Percentiles rank a stretch among this genome's conserved stretches.
Conservation (phyloP, 1,140 invertebrate genomes). For the Acarapis woodi region DNA sequence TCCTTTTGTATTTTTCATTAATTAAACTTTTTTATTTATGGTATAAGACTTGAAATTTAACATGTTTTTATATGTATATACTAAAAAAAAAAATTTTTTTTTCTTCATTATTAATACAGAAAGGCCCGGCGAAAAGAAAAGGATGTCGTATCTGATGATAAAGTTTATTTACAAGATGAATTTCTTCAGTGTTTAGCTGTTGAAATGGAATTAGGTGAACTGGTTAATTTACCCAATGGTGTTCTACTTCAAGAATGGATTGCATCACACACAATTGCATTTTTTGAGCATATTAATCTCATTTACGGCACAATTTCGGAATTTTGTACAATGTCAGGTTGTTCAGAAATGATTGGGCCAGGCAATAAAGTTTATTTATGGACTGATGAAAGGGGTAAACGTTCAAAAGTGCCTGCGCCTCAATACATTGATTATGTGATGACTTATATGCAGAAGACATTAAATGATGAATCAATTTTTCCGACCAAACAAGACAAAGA, state of each 20-base stretch:
- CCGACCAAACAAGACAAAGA: conserved; percentile 92
- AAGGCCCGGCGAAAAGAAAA: conserved; percentile 90
- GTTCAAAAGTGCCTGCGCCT: conserved; percentile 74
- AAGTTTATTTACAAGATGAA: conserved; percentile 63
- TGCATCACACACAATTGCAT: conserved; percentile 81
- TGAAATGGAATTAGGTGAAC: conserved; percentile 61
- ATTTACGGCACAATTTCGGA: conserved; percentile 89
- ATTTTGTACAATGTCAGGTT: conserved; percentile 76
- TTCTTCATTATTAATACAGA: conserved; percentile 26
- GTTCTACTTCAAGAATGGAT: conserved; percentile 96
- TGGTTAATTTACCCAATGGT: conserved; percentile 69
- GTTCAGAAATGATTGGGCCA: conserved; percentile 79
- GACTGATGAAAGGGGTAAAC: conserved; percentile 96
- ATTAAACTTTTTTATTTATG: too few species aligned
- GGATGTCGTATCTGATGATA: conserved; percentile 30
- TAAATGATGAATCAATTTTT: conserved; percentile 86
- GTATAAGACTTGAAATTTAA: too few species aligned
- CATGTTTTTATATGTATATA: too few species aligned
- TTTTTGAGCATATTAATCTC: conserved; percentile 92
- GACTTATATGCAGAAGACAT: conserved; percentile 85
- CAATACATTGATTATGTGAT: conserved; percentile 97
- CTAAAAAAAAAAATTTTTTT: too few species aligned
- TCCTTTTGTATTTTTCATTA: too few species aligned
- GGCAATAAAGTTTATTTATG: conserved; percentile 82
- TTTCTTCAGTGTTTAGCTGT: conserved; percentile 58